Conservation (phyloP, 1,140 invertebrate genomes). For the Lepeophtheirus salmonis region DNA sequence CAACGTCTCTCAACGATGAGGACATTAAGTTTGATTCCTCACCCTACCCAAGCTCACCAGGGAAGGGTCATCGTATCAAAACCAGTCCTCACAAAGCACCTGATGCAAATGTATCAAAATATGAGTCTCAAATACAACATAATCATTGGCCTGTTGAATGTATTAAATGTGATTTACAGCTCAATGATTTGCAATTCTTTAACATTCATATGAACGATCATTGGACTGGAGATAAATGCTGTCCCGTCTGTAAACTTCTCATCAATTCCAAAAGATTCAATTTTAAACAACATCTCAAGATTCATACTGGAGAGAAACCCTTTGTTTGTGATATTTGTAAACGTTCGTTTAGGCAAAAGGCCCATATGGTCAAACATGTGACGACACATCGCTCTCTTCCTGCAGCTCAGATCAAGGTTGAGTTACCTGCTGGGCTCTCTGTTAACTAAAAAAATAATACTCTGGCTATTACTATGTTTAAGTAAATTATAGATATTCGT, state of each 20-base stretch:
- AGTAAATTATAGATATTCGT: neutral
- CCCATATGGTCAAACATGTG: slow-evolving; percentile 17
- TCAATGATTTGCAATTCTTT: slow-evolving; percentile 11
- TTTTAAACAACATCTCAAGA: slow-evolving; percentile 18
- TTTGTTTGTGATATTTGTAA: slow-evolving; percentile 16
- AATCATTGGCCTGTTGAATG: slow-evolving; percentile 16
- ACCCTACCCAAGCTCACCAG: neutral
- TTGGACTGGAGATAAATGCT: slow-evolving; percentile 16
- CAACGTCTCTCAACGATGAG: neutral
- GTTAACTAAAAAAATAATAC: neutral
- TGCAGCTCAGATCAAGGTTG: neutral
- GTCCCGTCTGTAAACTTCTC: slow-evolving; percentile 15
- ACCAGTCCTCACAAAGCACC: neutral
- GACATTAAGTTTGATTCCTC: too few relatives aligned
- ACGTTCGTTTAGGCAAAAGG: slow-evolving; percentile 14
- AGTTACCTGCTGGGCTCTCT: neutral
- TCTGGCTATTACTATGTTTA: neutral
- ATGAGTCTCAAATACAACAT: slow-evolving; percentile 14
- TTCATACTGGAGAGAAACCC: slow-evolving; percentile 18
- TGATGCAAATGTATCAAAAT: slow-evolving; percentile 6
- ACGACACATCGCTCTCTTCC: slow-evolving; percentile 10
- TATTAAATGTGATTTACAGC: slow-evolving; percentile 9
- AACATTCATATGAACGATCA: slow-evolving; percentile 19
- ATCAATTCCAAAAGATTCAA: slow-evolving; percentile 18
- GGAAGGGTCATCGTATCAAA: neutral